Evolutionary conservation across 2,113 vertebrate genomes (phyloP).

Genomic region (Heliornis fulica): DNA sequence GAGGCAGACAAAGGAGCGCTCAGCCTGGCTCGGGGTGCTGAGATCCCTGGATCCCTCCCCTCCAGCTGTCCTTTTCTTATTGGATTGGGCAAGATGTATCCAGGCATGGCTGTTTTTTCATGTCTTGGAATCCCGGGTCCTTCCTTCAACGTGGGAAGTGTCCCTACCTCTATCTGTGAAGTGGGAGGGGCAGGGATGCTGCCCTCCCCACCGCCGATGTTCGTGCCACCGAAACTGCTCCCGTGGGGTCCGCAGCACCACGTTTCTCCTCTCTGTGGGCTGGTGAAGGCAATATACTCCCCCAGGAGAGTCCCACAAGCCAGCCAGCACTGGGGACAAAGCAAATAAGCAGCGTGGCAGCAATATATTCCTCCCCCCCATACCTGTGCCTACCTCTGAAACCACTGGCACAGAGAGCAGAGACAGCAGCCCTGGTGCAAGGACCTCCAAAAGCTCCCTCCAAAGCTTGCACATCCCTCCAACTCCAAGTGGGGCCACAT

Average conservation of each 20-base stretch:
- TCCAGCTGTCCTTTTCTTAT: not conserved
- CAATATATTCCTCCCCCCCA: too few species aligned
- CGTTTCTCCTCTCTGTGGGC: fast-evolving
- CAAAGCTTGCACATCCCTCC: not conserved
- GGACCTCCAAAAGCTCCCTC: not conserved
- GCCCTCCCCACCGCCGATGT: too few species aligned
- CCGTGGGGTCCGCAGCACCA: not conserved
- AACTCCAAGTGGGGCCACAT: too few species aligned
- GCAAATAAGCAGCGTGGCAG: not conserved
- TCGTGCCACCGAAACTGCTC: fast-evolving
- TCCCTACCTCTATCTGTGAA: not conserved
- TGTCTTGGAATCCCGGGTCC: fast-evolving
- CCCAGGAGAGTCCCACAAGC: not conserved
- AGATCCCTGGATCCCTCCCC: not conserved
- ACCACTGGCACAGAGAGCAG: not conserved
- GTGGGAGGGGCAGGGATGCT: not conserved
- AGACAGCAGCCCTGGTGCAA: not conserved
- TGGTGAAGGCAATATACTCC: too few species aligned
- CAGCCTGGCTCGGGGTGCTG: not conserved
- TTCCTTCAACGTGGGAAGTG: fast-evolving
- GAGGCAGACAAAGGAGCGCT: fast-evolving
- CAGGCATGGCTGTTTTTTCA: too few species aligned
- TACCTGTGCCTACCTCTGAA: not conserved
- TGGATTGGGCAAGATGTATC: fast-evolving
- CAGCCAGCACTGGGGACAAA: not conserved